Evolutionary conservation across 2,888 invertebrate genomes (phyloP).

Genomic region (Corythucha ciliata): DNA sequence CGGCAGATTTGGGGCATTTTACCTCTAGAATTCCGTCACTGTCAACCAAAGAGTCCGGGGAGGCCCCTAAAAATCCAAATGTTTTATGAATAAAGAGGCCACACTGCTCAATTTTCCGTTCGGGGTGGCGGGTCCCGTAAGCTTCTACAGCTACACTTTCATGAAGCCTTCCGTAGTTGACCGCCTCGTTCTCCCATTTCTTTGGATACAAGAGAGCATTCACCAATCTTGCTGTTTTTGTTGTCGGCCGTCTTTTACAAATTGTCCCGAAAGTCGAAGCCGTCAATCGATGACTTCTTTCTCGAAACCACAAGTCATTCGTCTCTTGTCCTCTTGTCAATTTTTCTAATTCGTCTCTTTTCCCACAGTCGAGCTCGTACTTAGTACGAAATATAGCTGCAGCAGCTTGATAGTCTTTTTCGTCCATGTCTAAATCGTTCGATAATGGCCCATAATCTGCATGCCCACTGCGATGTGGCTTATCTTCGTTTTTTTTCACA

Average conservation of each 20-base stretch:
- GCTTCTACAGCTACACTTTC: background rate
- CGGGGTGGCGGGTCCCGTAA: background rate
- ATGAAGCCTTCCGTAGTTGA: background rate
- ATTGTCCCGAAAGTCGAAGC: background rate
- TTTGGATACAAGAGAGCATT: background rate
- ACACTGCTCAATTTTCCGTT: too few species aligned
- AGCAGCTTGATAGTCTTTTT: conserved; percentile 1
- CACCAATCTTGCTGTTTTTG: background rate
- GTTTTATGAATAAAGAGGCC: too few species aligned
- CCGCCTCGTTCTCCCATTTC: background rate
- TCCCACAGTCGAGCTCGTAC: background rate
- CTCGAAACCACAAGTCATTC: background rate
- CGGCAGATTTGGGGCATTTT: background rate
- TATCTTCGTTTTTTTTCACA: background rate
- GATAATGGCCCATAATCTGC: conserved; percentile 21
- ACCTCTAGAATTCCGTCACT: too few species aligned
- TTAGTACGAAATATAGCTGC: background rate
- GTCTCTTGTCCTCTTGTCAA: background rate
- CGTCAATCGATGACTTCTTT: background rate
- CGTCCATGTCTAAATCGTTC: conserved; percentile 20
- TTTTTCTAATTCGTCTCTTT: background rate
- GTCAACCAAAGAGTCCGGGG: too few species aligned
- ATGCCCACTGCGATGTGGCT: background rate
- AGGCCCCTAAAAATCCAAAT: too few species aligned
- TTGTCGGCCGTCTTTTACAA: background rate